phyloP scores from a whole-genome alignment of 2,888 invertebrate species.

The Ormyrus nitidulus region DNA sequence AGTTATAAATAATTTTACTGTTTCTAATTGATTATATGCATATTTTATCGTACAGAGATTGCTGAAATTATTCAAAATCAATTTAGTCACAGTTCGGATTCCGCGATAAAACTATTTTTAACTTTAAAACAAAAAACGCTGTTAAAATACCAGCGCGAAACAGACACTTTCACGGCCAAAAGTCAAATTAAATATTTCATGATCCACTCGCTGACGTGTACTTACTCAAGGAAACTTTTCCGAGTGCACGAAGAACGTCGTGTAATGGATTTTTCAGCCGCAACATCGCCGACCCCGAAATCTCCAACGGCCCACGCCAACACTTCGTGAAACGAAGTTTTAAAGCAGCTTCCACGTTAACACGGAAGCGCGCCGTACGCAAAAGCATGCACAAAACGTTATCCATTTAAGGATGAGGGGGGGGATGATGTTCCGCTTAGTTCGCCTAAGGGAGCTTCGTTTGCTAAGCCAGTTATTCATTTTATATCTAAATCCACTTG shows the following conservation, averaged over 20 bases:
- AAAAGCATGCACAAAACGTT: background rate
- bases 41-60: no score
- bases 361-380: background rate
- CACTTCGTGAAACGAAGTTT: conserved; percentile 23
- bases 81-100: no score
- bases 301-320: background rate
- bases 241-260: background rate
- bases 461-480: conserved; percentile 13
- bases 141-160: background rate
- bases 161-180: conserved; percentile 33
- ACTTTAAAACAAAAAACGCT: background rate
- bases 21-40: no score
- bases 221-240: conserved; percentile 25
- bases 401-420: background rate
- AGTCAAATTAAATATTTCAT: conserved; percentile 44
- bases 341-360: background rate
- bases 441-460: background rate
- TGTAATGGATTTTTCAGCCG: conserved; percentile 46
- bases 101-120: no score
- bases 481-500: background rate
- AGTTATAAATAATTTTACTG: no score
- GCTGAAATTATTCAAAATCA: no score
- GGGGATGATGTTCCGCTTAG: conserved; percentile 1
- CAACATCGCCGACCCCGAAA: background rate
- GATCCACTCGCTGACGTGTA: conserved; percentile 24